These are phyloP conservation scores for Chalcosyrphus nemorum DNA, from an alignment of 2,888 invertebrate genomes.

Conservation along the genomic window DNA sequence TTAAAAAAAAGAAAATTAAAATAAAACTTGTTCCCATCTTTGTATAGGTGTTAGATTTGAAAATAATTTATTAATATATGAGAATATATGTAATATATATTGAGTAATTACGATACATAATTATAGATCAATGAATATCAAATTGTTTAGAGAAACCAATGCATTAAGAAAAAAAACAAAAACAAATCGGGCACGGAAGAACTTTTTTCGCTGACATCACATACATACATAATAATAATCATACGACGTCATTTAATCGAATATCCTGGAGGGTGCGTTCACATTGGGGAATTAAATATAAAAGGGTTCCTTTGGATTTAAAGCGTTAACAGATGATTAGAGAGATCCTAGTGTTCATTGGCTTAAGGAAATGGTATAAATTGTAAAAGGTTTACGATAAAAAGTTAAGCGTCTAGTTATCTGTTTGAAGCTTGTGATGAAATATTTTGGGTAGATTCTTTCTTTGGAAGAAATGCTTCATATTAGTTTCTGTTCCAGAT, in stretches of 20 bases:
- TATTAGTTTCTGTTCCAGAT: too few relatives aligned
- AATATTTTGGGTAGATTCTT: too few relatives aligned
- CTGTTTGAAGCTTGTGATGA: too few relatives aligned
- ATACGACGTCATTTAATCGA: neutral
- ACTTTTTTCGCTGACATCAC: constrained; percentile 15
- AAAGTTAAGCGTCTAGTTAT: too few relatives aligned
- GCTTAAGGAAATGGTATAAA: too few relatives aligned
- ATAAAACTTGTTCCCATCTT: constrained; percentile 70
- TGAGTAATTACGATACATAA: constrained; percentile 41
- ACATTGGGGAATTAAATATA: neutral
- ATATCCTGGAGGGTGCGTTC: neutral
- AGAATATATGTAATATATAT: constrained; percentile 45
- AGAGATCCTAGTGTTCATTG: too few relatives aligned
- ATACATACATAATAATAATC: constrained; percentile 3
- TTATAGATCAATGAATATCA: constrained; percentile 67
- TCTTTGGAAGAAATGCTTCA: too few relatives aligned
- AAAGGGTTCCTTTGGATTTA: too few relatives aligned
- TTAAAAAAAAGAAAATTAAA: constrained; percentile 32
- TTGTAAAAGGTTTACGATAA: too few relatives aligned
- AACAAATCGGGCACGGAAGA: constrained; percentile 11
- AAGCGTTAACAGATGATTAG: too few relatives aligned
- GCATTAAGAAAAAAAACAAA: constrained; percentile 29
- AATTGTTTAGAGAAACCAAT: constrained; percentile 42
- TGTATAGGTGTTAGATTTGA: constrained; percentile 73
- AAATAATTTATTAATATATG: constrained; percentile 68